phyloP scores from a whole-genome alignment of 2,113 vertebrate genomes.

The Pimephales promelas region DNA sequence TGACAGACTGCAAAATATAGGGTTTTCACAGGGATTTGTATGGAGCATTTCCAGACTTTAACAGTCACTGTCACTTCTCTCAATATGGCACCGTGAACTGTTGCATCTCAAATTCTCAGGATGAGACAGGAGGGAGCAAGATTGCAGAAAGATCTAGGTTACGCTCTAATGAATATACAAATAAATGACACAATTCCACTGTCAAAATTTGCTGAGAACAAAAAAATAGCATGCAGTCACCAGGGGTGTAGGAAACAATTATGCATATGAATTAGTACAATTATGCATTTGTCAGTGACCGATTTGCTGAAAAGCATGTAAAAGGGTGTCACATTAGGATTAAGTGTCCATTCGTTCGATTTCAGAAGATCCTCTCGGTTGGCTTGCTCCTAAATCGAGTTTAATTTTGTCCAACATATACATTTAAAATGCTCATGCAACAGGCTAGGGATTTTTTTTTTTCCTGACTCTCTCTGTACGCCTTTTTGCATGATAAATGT shows the following conservation, averaged over 20 bases:
- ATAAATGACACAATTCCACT: background rate
- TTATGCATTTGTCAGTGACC: background rate
- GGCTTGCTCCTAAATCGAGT: background rate
- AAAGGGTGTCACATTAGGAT: background rate
- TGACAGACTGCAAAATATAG: constrained; percentile 37
- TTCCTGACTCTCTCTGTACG: background rate
- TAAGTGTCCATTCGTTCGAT: background rate
- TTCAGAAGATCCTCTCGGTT: background rate
- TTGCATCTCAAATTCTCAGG: constrained; percentile 2
- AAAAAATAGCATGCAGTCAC: background rate
- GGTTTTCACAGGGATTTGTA: constrained; percentile 32
- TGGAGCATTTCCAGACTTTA: constrained; percentile 18
- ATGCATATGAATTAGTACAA: too few species aligned
- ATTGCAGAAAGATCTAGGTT: background rate
- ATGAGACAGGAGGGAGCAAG: background rate
- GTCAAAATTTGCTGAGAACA: background rate
- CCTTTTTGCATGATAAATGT: background rate
- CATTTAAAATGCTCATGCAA: too few species aligned
- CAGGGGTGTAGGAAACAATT: background rate
- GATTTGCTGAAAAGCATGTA: background rate
- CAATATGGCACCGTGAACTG: background rate
- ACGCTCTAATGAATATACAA: background rate
- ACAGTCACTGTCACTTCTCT: constrained; percentile 12
- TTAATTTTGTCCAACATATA: too few species aligned
- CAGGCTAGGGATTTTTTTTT: background rate